These are phyloP conservation scores for Dendrocincla fuliginosa DNA, from an alignment of 2,797 vertebrate species.

Conservation along the genomic window DNA sequence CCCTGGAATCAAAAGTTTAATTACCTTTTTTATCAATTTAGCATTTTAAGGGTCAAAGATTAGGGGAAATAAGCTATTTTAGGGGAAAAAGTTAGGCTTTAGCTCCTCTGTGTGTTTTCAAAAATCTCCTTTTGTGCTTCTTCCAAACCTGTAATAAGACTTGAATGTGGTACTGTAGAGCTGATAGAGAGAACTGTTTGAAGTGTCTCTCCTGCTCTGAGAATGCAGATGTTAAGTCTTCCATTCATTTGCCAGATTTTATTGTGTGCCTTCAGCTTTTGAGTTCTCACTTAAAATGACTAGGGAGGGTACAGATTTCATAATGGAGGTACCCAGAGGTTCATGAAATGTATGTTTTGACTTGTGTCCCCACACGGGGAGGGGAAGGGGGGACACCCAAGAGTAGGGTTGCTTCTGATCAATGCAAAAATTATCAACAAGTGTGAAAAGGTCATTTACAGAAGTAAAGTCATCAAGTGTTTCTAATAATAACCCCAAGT, in stretches of 20 bases:
- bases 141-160: neutral
- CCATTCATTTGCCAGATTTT: neutral
- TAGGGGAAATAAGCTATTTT: neutral
- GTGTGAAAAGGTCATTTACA: neutral
- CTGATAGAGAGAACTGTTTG: neutral
- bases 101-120: neutral
- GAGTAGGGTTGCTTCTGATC: neutral
- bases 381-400: neutral
- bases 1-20: neutral
- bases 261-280: neutral
- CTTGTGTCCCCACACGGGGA: neutral
- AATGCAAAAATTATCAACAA: neutral
- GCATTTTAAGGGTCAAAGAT: constrained; percentile 3
- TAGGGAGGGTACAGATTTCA: neutral
- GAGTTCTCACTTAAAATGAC: neutral
- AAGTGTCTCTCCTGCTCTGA: neutral
- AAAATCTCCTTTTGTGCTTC: neutral
- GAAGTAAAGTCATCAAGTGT: neutral
- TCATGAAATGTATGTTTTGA: neutral
- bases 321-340: neutral
- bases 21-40: neutral
- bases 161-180: neutral
- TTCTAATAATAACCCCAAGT: neutral
- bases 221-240: neutral
- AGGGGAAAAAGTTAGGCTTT: neutral